phyloP scores from a whole-genome alignment of 2,113 vertebrate species.

The Laticauda laticaudata region DNA sequence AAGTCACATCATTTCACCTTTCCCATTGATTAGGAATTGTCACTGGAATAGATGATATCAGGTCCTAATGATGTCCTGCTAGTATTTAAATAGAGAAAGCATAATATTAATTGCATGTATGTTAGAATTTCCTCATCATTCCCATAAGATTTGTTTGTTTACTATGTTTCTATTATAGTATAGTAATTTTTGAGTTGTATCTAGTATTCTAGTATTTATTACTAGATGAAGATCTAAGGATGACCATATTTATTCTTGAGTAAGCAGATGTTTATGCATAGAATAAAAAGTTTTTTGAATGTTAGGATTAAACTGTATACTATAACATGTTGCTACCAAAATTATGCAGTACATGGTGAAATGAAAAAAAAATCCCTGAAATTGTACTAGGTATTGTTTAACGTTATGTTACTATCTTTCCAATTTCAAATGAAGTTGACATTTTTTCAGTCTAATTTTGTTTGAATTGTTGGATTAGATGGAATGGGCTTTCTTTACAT shows the following conservation, averaged over 20 bases:
- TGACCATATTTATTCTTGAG: neutral
- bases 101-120: neutral
- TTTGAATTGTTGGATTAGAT: neutral
- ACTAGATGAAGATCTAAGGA: neutral
- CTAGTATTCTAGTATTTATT: neutral
- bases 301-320: neutral
- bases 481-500: neutral
- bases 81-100: neutral
- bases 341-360: neutral
- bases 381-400: neutral
- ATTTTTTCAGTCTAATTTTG: neutral
- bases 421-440: neutral
- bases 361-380: neutral
- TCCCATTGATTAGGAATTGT: no score
- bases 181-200: neutral
- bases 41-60: neutral
- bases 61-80: neutral
- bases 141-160: neutral
- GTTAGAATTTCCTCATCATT: neutral
- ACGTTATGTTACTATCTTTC: neutral
- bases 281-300: neutral
- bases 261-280: neutral
- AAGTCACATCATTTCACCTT: neutral
- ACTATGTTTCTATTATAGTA: neutral
- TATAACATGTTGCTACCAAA: neutral